These are phyloP conservation scores for Bufo gargarizans DNA, from an alignment of 2,113 vertebrate genomes.

Conservation along the genomic window DNA sequence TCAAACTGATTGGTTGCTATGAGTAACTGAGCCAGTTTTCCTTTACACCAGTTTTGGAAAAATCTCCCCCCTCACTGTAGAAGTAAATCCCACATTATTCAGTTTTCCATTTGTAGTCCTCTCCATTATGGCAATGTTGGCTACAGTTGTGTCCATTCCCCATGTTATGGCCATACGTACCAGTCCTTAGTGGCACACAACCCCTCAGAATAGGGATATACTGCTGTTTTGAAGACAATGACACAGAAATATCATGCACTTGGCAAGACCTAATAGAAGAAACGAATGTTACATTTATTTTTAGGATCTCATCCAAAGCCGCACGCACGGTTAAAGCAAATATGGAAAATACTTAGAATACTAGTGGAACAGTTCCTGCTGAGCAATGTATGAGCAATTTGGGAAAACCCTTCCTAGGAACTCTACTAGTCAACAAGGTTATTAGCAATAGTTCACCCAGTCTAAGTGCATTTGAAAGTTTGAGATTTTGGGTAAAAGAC, in stretches of 20 bases:
- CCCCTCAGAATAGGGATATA: background rate
- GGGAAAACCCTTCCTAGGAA: slow-evolving; percentile 8
- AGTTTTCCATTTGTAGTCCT: background rate
- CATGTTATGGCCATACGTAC: background rate
- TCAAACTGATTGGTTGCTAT: too few species aligned
- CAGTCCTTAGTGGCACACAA: background rate
- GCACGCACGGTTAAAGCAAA: slow-evolving; percentile 13
- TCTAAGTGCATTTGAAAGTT: background rate
- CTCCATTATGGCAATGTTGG: background rate
- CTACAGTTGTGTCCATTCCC: background rate
- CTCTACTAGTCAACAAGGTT: background rate
- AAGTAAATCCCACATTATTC: background rate
- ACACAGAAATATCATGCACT: background rate
- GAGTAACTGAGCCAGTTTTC: too few species aligned
- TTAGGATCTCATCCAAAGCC: slow-evolving; percentile 3
- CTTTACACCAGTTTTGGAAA: too few species aligned
- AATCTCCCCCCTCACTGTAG: background rate
- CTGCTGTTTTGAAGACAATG: background rate
- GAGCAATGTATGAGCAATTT: background rate
- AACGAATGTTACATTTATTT: background rate
- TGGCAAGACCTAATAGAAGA: background rate
- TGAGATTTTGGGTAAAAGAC: background rate
- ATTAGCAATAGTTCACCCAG: background rate
- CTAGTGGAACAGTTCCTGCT: slow-evolving; percentile 19
- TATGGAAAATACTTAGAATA: slow-evolving; percentile 24